A percentile compares a stretch with the other conserved stretches of the same genome.
phyloP scores from a whole-genome alignment of 2,888 invertebrate genomes.

The Oscheius sp. region DNA sequence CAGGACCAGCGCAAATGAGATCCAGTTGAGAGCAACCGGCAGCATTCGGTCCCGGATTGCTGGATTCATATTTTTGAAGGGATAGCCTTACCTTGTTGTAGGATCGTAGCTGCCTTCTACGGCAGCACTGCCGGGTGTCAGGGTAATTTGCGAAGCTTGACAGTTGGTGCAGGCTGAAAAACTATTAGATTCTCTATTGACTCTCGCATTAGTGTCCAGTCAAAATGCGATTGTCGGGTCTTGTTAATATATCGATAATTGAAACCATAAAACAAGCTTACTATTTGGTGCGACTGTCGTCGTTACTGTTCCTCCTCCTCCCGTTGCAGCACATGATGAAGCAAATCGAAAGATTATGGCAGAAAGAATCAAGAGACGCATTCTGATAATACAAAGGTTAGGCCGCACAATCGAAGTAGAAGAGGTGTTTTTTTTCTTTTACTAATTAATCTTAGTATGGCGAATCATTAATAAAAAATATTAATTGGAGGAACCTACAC shows the following conservation, averaged over 20 bases:
- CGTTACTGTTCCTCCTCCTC: slow-evolving; percentile 1
- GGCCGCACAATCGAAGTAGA: no score
- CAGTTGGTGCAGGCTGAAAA: background rate
- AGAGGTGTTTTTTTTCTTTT: no score
- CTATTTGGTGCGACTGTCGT: background rate
- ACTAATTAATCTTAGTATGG: no score
- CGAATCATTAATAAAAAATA: no score
- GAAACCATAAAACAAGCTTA: no score
- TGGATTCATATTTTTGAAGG: background rate
- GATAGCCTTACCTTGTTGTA: background rate
- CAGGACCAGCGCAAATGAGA: background rate
- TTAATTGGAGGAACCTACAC: no score
- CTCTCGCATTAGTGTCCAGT: no score
- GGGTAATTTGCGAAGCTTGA: background rate
- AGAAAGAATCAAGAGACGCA: background rate
- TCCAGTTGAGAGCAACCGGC: background rate
- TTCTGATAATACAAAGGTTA: background rate
- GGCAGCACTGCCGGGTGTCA: background rate
- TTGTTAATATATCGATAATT: no score
- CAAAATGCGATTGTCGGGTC: no score
- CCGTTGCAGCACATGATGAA: background rate
- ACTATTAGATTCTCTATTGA: no score
- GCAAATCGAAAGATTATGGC: background rate
- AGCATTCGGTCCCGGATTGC: background rate
- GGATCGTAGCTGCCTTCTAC: background rate